phyloP scores from a whole-genome alignment of 1,140 invertebrate genomes.

The Drosophila kanapiae region DNA sequence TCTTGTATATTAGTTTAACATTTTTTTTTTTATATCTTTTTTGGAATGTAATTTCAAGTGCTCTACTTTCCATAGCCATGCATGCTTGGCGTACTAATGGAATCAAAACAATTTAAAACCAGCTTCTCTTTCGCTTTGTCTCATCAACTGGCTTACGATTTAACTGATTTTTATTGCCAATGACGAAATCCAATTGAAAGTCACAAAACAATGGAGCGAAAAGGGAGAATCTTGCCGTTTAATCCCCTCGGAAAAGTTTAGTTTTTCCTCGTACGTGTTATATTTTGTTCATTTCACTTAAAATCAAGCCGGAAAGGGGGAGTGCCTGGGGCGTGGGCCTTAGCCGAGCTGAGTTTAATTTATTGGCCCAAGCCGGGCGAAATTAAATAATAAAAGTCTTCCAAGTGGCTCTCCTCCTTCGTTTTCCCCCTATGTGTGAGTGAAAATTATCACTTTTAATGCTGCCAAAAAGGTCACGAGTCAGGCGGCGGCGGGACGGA shows the following conservation, averaged over 20 bases:
- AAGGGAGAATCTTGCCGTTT: constrained; percentile 54
- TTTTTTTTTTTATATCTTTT: neutral
- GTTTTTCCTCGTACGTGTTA: constrained; percentile 49
- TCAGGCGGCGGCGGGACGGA: constrained; percentile 13
- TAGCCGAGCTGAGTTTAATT: constrained; percentile 67
- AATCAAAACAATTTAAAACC: constrained; percentile 78
- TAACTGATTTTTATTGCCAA: constrained; percentile 76
- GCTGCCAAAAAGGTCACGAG: constrained; percentile 80
- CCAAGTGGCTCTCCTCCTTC: constrained; percentile 51
- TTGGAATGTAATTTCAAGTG: too few species aligned
- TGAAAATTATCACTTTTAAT: constrained; percentile 80
- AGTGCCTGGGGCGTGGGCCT: constrained; percentile 28
- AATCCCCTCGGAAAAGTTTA: constrained; percentile 56
- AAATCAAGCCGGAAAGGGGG: constrained; percentile 31
- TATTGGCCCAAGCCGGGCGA: constrained; percentile 66
- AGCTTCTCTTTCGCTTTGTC: constrained; percentile 43
- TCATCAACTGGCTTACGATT: constrained; percentile 59
- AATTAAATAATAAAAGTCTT: constrained; percentile 81
- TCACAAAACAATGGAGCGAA: constrained; percentile 41
- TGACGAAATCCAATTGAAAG: constrained; percentile 73
- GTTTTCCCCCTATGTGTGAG: constrained; percentile 29
- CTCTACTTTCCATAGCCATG: neutral
- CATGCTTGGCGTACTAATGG: constrained; percentile 52
- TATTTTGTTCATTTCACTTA: constrained; percentile 48
- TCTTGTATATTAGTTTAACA: neutral